Conservation (phyloP, 2,797 vertebrate genomes). For the Xyrichtys novacula region DNA sequence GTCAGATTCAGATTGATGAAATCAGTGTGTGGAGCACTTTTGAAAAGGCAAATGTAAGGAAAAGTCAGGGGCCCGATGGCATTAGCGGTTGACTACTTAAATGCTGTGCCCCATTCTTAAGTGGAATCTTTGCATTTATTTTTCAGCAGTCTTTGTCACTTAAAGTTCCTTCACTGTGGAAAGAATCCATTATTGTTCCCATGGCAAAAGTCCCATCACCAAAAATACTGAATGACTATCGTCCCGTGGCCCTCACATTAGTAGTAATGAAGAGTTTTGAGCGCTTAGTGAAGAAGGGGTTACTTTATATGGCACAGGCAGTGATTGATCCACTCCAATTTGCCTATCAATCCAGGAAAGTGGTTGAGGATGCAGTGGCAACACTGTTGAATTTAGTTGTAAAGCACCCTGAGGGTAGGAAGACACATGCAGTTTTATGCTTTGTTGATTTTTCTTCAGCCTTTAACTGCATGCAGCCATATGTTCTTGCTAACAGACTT, state of each 20-base stretch:
- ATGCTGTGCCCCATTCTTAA: neutral
- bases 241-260: too few relatives aligned
- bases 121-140: neutral
- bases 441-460: neutral
- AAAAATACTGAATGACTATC: too few relatives aligned
- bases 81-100: neutral
- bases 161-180: too few relatives aligned
- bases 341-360: neutral
- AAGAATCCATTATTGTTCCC: too few relatives aligned
- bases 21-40: neutral
- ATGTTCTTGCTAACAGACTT: neutral
- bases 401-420: neutral
- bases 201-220: too few relatives aligned
- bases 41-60: neutral
- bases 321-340: too few relatives aligned
- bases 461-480: too few relatives aligned
- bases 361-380: neutral
- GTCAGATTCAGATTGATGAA: slow-evolving; percentile 4
- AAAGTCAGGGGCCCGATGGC: neutral
- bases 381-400: neutral
- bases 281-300: too few relatives aligned
- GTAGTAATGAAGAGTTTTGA: too few relatives aligned
- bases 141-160: neutral
- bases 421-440: neutral
- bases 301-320: too few relatives aligned